Base-by-base conservation (phyloP, 1,140 invertebrate genomes). In the Vanessa tameamea region DNA sequence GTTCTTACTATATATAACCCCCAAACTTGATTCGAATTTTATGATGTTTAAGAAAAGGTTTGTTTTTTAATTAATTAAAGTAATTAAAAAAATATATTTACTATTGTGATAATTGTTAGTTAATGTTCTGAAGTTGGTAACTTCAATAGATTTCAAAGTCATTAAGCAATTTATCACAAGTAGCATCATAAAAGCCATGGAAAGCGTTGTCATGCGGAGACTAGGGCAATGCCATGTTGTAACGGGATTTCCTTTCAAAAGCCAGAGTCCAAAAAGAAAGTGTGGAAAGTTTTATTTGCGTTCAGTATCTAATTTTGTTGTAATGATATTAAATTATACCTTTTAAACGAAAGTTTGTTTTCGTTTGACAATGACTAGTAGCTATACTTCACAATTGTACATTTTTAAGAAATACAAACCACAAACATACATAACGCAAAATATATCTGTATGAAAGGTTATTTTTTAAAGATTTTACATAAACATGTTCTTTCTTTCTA, bases 231-330 rank as follows among this genome's bases (percentile, higher is more conserved):
- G 83, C 75, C 73, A 77, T 81, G 75, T 81, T 76, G 73, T 85
- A 90, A 87, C 86, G 87, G 87, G 82, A 84, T 76, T 59, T 66
- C 55, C 64, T 78, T 75, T 48, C 15, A 66, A 82, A 72, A 78
- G 78, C 82, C 79, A 76, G 80, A 64, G 78, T 79, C 82, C 76
- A 75, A 89, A 85, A 86, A 69, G 87, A 89, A 91, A 88, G 87
- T 84, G 86, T 86, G 84, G 89, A 91, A 91, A 91, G 87, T 88
- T 77, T 64, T 79, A 75, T 78, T 84, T 86, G 78, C 15, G 31
- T 51, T 63, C 47, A 64, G 51, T 31, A 0, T n/a, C 47, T 55
- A 57, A 69, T 69, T 59, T 69, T 37, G 23, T 59, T 59, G 20
- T 59, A 59, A 59, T 59, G 23, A 59, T 59, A n/a, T 31, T 26